Base-by-base conservation (phyloP, 1,140 invertebrate species). In the Monochamus saltuarius region DNA sequence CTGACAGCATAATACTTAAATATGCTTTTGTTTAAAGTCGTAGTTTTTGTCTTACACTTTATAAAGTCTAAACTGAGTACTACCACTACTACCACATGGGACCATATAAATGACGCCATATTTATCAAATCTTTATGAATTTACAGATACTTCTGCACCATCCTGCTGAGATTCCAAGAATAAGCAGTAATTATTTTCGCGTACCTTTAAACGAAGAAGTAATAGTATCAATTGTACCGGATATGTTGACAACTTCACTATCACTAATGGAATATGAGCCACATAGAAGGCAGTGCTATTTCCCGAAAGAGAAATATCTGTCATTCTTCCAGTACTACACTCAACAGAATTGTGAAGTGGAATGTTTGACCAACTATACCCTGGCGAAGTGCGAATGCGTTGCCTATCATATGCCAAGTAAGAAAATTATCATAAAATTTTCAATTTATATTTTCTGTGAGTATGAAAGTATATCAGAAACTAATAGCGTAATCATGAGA, bases 301-400 rank as follows among this genome's bases (percentile, higher is more conserved):
- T 84, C 64, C 73, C 79, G 10, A 66, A 74, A 8, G 84, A 85
- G 66, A 65, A 79, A n/a, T 70, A 77, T 19, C 69, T 86, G 42
- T 68, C 68, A 17, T 82, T 76, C 70, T 89, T 85, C 66, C 82
- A 83, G 67, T 81, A 86, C 1, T 90, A 90, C 70, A 89, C 86
- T 0, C 87, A 90, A 70, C 78, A 81, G 16, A 90, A 89, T 69
- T 91, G 89, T 66, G 80, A 87, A 58, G 75, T 88, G 50, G 89
- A 91, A 74, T 90, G 89, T 64, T 78, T 89, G 58, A 82, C 87
- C 2, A 89, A 90, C 72, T 89, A 84, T 59, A 90, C 88, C 0
- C 75, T 84, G 7, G 64, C 76, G 8, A 77, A 81, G 50, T 91
- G 89, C 67, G 77, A 83, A 1, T 84, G 83, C 50, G 84, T 84